Conservation (phyloP, 2,888 invertebrate species). For the Netelia virgata region DNA sequence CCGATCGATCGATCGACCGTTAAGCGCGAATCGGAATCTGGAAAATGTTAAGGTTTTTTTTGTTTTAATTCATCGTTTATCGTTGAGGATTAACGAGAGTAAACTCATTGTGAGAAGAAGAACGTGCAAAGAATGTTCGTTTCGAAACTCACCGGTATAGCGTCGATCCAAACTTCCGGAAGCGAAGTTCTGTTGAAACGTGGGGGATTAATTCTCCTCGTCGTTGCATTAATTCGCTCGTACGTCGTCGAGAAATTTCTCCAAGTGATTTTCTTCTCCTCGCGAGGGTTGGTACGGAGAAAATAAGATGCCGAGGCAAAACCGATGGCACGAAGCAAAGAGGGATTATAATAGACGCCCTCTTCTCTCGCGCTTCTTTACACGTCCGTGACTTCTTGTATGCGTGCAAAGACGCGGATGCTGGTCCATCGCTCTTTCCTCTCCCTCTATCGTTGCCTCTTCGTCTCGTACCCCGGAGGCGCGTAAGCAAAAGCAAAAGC, state of each 20-base stretch:
- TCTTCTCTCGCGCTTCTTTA: constrained; percentile 46
- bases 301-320: too few species aligned
- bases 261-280: neutral
- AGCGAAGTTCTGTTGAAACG: neutral
- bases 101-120: too few species aligned
- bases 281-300: neutral
- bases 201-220: neutral
- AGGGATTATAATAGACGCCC: constrained; percentile 60
- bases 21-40: too few species aligned
- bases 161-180: constrained; percentile 18
- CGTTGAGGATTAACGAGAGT: neutral
- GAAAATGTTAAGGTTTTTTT: neutral
- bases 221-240: neutral
- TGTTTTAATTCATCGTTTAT: neutral
- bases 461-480: constrained; percentile 15
- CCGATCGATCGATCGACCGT: too few species aligned
- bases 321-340: neutral
- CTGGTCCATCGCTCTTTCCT: constrained; percentile 18
- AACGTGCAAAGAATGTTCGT: neutral
- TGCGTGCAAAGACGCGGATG: neutral
- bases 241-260: neutral
- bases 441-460: neutral
- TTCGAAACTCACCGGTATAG: neutral
- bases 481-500: constrained; percentile 75
- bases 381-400: constrained; percentile 7